Conservation (phyloP, 1,140 invertebrate species). For the Drosophila jambulina region DNA sequence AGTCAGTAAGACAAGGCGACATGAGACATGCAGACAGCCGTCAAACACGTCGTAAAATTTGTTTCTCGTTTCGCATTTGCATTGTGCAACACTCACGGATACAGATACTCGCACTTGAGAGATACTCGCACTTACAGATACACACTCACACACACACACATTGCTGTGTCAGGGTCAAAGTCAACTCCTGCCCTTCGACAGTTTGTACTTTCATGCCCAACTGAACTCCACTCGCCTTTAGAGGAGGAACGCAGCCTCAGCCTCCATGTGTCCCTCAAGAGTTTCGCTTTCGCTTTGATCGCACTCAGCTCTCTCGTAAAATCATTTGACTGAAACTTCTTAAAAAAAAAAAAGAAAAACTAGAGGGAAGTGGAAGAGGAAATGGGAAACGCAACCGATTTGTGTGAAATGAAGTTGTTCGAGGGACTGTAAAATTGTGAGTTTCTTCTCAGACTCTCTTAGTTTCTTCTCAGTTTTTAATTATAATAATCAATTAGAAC, state of each 20-base stretch:
- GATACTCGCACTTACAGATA: constrained; percentile 15
- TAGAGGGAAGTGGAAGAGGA: constrained; percentile 1
- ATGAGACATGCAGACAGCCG: constrained; percentile 59
- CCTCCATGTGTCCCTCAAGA: constrained; percentile 38
- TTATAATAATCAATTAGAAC: not conserved
- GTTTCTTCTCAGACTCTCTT: not conserved
- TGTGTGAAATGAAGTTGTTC: not conserved
- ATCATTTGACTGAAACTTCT: constrained; percentile 52
- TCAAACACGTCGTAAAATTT: constrained; percentile 83
- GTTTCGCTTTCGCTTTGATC: constrained; percentile 61
- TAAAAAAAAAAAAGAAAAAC: not conserved
- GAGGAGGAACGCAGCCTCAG: constrained; percentile 5
- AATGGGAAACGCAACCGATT: constrained; percentile 27
- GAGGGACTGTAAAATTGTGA: no score
- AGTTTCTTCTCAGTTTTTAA: not conserved
- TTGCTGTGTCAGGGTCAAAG: constrained; percentile 76
- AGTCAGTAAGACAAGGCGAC: constrained; percentile 46
- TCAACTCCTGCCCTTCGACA: constrained; percentile 61
- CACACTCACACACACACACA: constrained; percentile 2
- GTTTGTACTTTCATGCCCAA: constrained; percentile 74
- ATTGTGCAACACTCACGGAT: constrained; percentile 66
- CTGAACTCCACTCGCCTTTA: constrained; percentile 23
- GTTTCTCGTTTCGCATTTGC: constrained; percentile 81
- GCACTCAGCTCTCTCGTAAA: constrained; percentile 43
- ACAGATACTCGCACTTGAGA: constrained; percentile 27